phyloP scores from a whole-genome alignment of 2,888 invertebrate genomes.

The Adelphocoris suturalis region DNA sequence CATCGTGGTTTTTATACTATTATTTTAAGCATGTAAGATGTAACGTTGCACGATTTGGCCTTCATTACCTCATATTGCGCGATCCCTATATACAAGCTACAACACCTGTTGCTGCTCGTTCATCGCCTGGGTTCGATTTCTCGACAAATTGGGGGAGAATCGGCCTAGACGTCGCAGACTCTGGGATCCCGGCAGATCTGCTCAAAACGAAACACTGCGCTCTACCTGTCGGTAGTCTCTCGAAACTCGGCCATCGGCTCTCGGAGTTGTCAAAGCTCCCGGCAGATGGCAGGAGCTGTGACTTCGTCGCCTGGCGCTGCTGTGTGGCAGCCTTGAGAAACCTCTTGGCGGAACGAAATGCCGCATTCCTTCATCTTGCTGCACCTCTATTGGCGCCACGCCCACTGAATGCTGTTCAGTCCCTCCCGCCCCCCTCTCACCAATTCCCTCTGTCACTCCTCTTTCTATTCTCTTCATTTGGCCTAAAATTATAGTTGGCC shows the following conservation, averaged over 20 bases:
- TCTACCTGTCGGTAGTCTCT: background rate
- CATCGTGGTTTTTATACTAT: too few species aligned
- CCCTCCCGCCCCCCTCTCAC: background rate
- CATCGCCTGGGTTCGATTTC: background rate
- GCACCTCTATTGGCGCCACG: conserved; percentile 50
- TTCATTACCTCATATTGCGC: too few species aligned
- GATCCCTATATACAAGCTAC: too few species aligned
- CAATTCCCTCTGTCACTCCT: too few species aligned
- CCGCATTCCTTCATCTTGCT: conserved; percentile 50
- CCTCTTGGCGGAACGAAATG: background rate
- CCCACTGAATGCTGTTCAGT: background rate
- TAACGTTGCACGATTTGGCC: too few species aligned
- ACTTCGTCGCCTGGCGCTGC: background rate
- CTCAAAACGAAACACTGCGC: background rate
- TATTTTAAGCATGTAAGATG: too few species aligned
- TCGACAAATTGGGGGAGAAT: background rate
- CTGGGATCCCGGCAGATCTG: background rate
- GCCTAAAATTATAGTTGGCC: background rate
- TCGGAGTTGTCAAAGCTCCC: background rate
- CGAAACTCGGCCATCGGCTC: background rate
- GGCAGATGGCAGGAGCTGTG: background rate
- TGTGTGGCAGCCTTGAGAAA: background rate
- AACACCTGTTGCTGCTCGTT: background rate
- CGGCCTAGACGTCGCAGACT: background rate
- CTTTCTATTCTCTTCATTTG: background rate